Evolutionary conservation across 2,113 vertebrate species (phyloP), one percentile per base, ranked within the genome.

Genomic region (Saccopteryx leptura): DNA sequence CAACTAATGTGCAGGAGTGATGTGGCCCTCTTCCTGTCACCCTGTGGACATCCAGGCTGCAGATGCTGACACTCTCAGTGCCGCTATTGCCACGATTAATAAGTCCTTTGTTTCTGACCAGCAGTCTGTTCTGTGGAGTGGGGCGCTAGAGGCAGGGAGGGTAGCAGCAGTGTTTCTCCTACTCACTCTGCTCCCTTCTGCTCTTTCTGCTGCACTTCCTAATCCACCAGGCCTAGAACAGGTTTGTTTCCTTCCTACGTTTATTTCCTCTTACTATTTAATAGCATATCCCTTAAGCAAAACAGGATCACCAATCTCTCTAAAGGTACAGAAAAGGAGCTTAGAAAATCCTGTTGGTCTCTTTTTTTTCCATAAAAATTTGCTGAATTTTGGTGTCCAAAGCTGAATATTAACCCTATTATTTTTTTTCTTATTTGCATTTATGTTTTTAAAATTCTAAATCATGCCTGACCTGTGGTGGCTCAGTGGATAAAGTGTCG

Each of bases 371-470:
- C 26, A 82, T 58, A 72, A 75, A 63, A 65, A 61, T 3, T 80
- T 86, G 68, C 50, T 84, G 72, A 39, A 90, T 92, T 97, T 71
- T 82, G 24, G 24, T 58, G 58, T 76, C 1, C 88, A 93, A 89
- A 82, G 26, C 60, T 89, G 74, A 89, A 78, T 91, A 88, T 28
- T 91, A 96, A 74, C 21, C 90, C 12, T 33, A 33, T n/a, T 33
- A 33, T n/a, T 19, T 50, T 92, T 91, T 94, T 94, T 54, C 15
- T 26, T 84, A 28, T 87, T 79, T 91, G 52, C 13, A 52, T 71
- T 95, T 28, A 21, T 83, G 18, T 87, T 95, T 93, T 71, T 96
- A 60, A 76, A 93, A 90, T 63, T 86, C 11, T 60, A 85, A 74
- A 76, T 78, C 33, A 90, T 61, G 80, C 26, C 17, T 39, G 39